phyloP scores from a whole-genome alignment of 2,888 invertebrate species.

The Neria commutata region DNA sequence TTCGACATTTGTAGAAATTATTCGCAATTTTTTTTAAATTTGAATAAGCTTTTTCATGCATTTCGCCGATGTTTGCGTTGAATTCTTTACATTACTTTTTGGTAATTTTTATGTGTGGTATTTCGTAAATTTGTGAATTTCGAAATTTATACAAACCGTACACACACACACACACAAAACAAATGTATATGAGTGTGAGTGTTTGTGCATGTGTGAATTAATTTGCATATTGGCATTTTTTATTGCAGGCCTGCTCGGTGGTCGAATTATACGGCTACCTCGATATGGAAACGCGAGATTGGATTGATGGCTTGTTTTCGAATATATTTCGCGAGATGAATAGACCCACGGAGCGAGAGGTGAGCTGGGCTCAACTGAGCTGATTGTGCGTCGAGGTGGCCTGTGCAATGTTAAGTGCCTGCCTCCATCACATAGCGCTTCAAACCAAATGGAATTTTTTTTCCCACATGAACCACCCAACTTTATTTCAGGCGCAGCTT shows the following conservation, averaged over 20 bases:
- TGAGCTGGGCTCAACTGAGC: constrained; percentile 37
- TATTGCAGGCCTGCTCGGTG: constrained; percentile 77
- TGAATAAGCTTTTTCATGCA: constrained; percentile 14
- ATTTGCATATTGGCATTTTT: constrained; percentile 1
- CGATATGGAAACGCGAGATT: constrained; percentile 85
- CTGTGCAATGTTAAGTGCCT: too few species aligned
- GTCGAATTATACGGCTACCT: constrained; percentile 88
- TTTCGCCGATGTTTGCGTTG: constrained; percentile 5
- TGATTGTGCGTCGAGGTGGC: neutral
- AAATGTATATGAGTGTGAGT: neutral
- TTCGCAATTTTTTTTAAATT: neutral
- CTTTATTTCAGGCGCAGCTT: too few species aligned
- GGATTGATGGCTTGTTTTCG: constrained; percentile 91
- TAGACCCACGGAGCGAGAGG: constrained; percentile 67
- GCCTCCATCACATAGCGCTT: too few species aligned
- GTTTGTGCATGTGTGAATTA: neutral
- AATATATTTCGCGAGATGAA: constrained; percentile 92
- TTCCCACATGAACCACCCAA: too few species aligned
- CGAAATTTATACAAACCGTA: neutral
- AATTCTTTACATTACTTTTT: neutral
- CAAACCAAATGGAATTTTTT: too few species aligned
- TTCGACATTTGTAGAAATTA: too few species aligned
- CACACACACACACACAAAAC: neutral
- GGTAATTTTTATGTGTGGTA: constrained; percentile 5
- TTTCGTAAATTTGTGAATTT: neutral